Evolutionary conservation across 2,113 vertebrate species (phyloP).

Genomic region (Anas platyrhynchos): DNA sequence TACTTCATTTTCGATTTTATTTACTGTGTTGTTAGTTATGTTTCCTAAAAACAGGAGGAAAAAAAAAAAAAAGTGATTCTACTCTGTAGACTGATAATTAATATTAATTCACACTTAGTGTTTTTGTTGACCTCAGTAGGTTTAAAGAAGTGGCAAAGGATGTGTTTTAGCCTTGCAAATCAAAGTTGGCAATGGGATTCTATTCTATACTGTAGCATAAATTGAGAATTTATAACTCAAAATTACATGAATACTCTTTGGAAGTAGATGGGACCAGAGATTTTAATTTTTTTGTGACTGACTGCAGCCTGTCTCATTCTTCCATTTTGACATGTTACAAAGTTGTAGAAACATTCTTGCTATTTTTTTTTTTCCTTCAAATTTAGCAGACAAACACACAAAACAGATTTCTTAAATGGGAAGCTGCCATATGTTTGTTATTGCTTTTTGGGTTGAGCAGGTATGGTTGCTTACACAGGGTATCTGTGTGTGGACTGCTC

Average conservation of each 20-base stretch:
- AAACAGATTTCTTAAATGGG: background rate
- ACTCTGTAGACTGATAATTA: background rate
- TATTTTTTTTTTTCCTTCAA: background rate
- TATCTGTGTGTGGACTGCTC: background rate
- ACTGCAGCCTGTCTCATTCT: background rate
- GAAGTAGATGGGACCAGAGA: background rate
- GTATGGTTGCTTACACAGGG: background rate
- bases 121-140: background rate
- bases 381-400: background rate
- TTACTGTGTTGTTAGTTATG: background rate
- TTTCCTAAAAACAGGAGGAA: background rate
- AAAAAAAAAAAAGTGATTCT: background rate
- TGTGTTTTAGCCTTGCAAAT: background rate
- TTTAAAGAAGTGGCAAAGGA: background rate
- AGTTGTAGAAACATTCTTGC: background rate
- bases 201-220: background rate
- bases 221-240: background rate
- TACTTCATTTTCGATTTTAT: background rate
- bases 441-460: background rate
- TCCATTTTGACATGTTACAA: background rate
- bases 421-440: background rate
- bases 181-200: background rate
- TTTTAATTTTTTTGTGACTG: background rate
- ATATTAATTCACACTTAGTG: background rate
- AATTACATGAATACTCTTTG: background rate